Percentiles rank a stretch among this genome's conserved stretches.
Evolutionary conservation across 2,888 invertebrate species (phyloP).

Genomic region (Tholera decimalis): DNA sequence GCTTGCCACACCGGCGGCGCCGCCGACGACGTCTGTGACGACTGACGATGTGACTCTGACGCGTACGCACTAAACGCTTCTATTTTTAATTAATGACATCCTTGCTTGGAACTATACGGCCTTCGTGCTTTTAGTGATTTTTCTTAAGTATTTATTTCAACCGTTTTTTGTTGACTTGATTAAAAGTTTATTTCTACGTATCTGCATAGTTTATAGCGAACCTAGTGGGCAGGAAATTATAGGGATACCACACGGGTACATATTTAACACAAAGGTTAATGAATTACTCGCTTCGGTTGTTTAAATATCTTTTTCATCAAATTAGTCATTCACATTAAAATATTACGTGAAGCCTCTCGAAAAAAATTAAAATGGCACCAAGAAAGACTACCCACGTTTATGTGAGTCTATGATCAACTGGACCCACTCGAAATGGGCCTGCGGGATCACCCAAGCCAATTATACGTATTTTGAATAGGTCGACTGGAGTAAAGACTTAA

Average conservation of each 20-base stretch:
- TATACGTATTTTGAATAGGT: too few species aligned
- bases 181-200: not conserved
- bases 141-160: constrained; percentile 26
- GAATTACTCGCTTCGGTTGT: constrained; percentile 28
- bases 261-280: constrained; percentile 31
- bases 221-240: constrained; percentile 7
- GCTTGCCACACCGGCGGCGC: constrained; percentile 61
- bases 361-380: constrained; percentile 54
- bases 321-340: constrained; percentile 32
- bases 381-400: constrained; percentile 43
- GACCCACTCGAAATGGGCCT: too few species aligned
- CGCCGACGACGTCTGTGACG: constrained; percentile 57
- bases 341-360: constrained; percentile 54
- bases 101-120: constrained; percentile 14
- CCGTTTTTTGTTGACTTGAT: constrained; percentile 6
- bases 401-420: too few species aligned
- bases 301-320: constrained; percentile 33
- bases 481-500: too few species aligned
- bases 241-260: constrained; percentile 8
- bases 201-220: not conserved
- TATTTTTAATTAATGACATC: constrained; percentile 44
- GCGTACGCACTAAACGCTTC: constrained; percentile 25
- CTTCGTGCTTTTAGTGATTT: constrained; percentile 11
- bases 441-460: too few species aligned
- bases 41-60: constrained; percentile 35